Evolutionary conservation across 1,140 invertebrate genomes (phyloP).

Genomic region (Caenorhabditis inopinata): DNA sequence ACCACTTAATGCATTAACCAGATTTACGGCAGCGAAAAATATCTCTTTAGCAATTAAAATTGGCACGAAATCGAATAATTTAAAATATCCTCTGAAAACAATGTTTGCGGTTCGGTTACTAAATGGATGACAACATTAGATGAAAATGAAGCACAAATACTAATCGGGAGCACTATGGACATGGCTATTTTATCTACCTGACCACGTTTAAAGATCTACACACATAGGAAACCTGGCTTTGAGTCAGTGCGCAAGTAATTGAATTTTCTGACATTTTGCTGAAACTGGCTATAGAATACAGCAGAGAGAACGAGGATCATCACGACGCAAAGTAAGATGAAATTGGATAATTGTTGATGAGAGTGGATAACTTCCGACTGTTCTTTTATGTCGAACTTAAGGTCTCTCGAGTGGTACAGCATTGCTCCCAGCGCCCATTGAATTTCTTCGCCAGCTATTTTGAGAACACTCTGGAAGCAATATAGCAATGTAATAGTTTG

Average conservation of each 20-base stretch:
- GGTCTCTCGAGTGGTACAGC: neutral
- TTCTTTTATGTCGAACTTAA: neutral
- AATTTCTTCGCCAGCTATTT: slow-evolving; percentile 17
- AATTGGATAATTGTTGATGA: neutral
- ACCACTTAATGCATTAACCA: too few relatives aligned
- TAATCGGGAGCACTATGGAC: too few relatives aligned
- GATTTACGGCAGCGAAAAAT: too few relatives aligned
- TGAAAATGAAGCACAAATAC: too few relatives aligned
- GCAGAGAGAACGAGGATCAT: neutral
- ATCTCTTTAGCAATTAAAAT: too few relatives aligned
- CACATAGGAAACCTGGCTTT: neutral
- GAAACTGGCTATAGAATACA: neutral
- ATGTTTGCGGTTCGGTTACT: too few relatives aligned
- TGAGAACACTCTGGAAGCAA: neutral
- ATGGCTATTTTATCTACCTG: too few relatives aligned
- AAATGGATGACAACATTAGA: too few relatives aligned
- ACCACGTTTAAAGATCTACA: too few relatives aligned
- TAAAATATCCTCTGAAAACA: too few relatives aligned
- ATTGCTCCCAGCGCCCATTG: slow-evolving; percentile 24
- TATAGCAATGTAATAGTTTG: neutral
- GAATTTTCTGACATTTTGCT: neutral
- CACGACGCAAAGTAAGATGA: neutral
- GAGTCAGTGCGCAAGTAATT: neutral
- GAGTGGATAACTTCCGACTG: neutral
- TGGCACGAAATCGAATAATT: too few relatives aligned